Evolutionary conservation across 2,113 vertebrate genomes (phyloP).

Genomic region (Oncorhynchus masou): DNA sequence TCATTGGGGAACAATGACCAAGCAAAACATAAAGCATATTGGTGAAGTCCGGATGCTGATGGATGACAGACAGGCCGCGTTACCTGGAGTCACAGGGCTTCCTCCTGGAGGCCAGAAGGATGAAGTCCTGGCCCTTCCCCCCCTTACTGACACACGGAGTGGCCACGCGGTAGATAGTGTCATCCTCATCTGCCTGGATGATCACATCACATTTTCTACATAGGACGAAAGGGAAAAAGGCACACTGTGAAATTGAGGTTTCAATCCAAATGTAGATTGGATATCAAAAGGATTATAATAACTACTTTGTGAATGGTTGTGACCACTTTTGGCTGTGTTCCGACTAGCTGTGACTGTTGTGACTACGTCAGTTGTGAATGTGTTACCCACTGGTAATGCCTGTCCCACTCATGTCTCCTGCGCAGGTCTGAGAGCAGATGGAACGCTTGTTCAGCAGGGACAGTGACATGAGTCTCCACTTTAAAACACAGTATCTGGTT

Average conservation of each 20-base stretch:
- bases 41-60: no score
- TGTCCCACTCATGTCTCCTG: slow-evolving; percentile 87
- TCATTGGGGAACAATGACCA: background rate
- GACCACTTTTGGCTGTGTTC: no score
- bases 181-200: slow-evolving; percentile 85
- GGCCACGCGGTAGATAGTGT: slow-evolving; percentile 86
- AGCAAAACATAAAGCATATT: background rate
- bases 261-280: background rate
- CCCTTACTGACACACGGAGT: slow-evolving; percentile 73
- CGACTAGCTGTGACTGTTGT: no score
- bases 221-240: background rate
- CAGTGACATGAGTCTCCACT: slow-evolving; percentile 80
- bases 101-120: slow-evolving; percentile 86
- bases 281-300: background rate
- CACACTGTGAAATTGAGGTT: background rate
- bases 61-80: background rate
- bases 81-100: slow-evolving; percentile 87
- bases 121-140: slow-evolving; percentile 84
- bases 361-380: background rate
- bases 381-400: slow-evolving; percentile 83
- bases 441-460: slow-evolving; percentile 79
- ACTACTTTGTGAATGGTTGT: no score
- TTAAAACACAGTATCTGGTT: slow-evolving; percentile 89
- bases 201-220: slow-evolving; percentile 82
- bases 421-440: slow-evolving; percentile 85